Evolutionary conservation across 2,888 invertebrate genomes (phyloP), one percentile per base, ranked within the genome.

Genomic region (Eristalinus sepulchralis): DNA sequence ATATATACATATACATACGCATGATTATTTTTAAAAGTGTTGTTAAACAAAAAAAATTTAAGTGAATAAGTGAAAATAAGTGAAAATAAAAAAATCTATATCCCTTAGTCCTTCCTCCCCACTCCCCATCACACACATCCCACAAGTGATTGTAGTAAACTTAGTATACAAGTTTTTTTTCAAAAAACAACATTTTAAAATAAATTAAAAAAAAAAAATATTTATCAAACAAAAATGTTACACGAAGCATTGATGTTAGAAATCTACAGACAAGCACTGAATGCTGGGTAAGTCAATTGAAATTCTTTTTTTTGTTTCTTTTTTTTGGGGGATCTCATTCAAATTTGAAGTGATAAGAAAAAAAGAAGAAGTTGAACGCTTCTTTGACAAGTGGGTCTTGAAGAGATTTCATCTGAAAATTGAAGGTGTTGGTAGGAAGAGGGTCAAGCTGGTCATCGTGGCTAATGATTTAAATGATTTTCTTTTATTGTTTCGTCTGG

Each of bases 191-290:
- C 22, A 57, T 57, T 57, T 57, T 57, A 84, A 24, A 81, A 76
- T 81, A 85, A 71, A 78, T 86, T 80, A 84, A 71, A 83, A 88
- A 88, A 83, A 33, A 79, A 36, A 36, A 55, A 53, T 67, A 76
- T 63, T 33, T 17, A 73, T 60, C 39, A n/a, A 75, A 79, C 60
- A 88, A 89, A 88, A 90, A 92, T 92, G 92, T 90, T 92, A 89
- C 92, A 92, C 90, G 92, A 92, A 90, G 92, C 92, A 81, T 88
- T 92, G 88, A 92, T 92, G 92, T 90, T 92, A 84, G 92, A 92
- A 89, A 92, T 92, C 88, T 92, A 92, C 91, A 91, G 92, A 90
- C 92, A 92, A 90, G 92, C 92, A 89, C 89, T 92, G 36, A 92
- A 92, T 89, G 92, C 92, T 89, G 92, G 92, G 92, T 92, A 90